Base-by-base conservation (phyloP, 2,797 vertebrate species). In the Linurgus olivaceus region DNA sequence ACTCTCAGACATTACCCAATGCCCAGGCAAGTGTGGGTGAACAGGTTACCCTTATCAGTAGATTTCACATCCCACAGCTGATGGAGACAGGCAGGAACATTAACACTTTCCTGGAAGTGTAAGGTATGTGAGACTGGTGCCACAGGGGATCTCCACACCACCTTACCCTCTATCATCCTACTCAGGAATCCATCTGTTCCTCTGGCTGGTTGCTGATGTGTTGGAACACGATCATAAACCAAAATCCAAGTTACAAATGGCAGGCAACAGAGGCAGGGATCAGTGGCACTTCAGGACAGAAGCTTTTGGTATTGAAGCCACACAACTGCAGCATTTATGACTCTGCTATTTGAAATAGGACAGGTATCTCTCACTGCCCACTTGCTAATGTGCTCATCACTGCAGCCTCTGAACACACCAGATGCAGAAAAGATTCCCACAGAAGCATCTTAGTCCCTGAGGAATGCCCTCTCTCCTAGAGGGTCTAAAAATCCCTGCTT, bases 61-160 rank as follows among this genome's bases (percentile, higher is more conserved):
- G n/a, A 52, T 57, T 26, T 50, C 84, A 54, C 42, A 7, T 54
- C 40, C 38, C n/a, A 45, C 3, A 4, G 50, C 57, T 65, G n/a
- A 33, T 42, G n/a, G 40, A 61, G 62, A 65, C 24, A 54, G 45
- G 17, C 29, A 66, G 33, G 21, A 75, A 57, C 1, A 2, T 72
- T 50, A 37, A 7, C 42, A 26, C 21, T 72, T 1, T 16, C 13
- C 42, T 85, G 35, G 74, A 84, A 75, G 38, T 1, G 0, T 42
- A 55, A 86, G 29, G 31, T 51, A 3, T 1, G 1, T 8, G 17
- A 48, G 68, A 10, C 13, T 11, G 35, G 35, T 70, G 45, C 48
- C 1, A 0, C 31, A 40, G 40, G 19, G 14, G 28, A 35, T 74
- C 52, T 83, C 29, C 24, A 14, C 0, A 0, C 18, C 38, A 17